Evolutionary conservation across 2,797 vertebrate species (phyloP).

Genomic region (Labeo calbasu): DNA sequence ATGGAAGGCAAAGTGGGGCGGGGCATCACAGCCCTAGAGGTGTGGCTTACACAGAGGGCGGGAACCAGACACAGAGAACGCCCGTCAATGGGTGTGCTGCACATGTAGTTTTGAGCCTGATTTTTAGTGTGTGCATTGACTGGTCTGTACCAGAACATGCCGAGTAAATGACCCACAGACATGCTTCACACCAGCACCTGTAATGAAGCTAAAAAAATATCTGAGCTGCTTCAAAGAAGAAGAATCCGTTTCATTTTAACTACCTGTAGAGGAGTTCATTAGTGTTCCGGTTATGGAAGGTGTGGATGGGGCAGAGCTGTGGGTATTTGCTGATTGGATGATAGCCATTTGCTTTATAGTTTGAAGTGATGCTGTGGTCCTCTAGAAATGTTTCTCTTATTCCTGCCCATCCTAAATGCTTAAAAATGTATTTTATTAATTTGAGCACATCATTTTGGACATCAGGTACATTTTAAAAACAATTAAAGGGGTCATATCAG

Average conservation of each 20-base stretch:
- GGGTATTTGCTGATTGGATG: slow-evolving; percentile 65
- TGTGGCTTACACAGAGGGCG: slow-evolving; percentile 57
- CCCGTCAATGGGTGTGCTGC: slow-evolving; percentile 67
- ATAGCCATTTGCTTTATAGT: slow-evolving; percentile 48
- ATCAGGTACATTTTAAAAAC: neutral
- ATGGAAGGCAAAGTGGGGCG: slow-evolving; percentile 59
- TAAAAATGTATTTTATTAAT: neutral
- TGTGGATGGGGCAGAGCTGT: slow-evolving; percentile 49
- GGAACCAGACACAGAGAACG: slow-evolving; percentile 57
- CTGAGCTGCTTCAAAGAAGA: neutral
- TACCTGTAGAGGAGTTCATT: neutral
- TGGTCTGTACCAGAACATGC: slow-evolving; percentile 59
- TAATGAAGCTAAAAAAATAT: slow-evolving; percentile 14
- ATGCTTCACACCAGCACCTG: slow-evolving; percentile 40
- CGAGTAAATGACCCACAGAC: slow-evolving; percentile 67
- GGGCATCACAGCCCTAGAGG: slow-evolving; percentile 58
- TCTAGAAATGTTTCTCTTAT: slow-evolving; percentile 6
- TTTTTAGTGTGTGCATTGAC: slow-evolving; percentile 55
- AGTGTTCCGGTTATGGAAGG: neutral
- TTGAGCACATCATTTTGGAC: neutral
- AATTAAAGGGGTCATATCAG: neutral
- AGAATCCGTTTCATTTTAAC: neutral
- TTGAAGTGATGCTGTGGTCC: slow-evolving; percentile 36
- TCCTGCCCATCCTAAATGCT: neutral
- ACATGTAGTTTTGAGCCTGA: slow-evolving; percentile 64